Conservation (phyloP, 2,113 vertebrate genomes). For the Poeciliopsis prolifica region DNA sequence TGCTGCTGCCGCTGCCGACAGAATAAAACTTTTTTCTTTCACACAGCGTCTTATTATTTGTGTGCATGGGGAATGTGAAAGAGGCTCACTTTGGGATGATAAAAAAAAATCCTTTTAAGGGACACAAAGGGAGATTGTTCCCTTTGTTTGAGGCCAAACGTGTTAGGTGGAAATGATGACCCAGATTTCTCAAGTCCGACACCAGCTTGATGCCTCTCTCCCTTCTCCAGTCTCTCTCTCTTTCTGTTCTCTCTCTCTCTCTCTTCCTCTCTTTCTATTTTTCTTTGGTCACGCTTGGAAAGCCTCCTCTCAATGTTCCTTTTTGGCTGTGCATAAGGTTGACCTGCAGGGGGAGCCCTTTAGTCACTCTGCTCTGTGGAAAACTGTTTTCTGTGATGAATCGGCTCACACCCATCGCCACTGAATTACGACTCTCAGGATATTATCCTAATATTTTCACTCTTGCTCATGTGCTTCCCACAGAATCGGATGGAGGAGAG, state of each 20-base stretch:
- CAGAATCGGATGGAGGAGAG: slow-evolving; percentile 93
- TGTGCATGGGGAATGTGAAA: background rate
- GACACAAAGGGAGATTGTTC: slow-evolving; percentile 46
- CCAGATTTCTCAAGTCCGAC: slow-evolving; percentile 45
- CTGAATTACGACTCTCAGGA: slow-evolving; percentile 11
- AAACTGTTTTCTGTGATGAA: slow-evolving; percentile 33
- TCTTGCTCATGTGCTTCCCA: slow-evolving; percentile 2
- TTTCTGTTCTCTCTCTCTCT: slow-evolving; percentile 1
- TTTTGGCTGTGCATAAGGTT: slow-evolving; percentile 26
- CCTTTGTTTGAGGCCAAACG: slow-evolving; percentile 42
- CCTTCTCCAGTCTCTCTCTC: background rate
- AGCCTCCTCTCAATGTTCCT: slow-evolving; percentile 4
- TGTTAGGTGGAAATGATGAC: slow-evolving; percentile 51
- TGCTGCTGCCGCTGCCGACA: background rate
- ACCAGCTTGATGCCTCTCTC: slow-evolving; percentile 6
- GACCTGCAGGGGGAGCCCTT: slow-evolving; percentile 76
- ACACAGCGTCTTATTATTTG: background rate
- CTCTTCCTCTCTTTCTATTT: background rate
- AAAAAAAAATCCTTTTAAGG: background rate
- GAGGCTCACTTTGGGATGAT: slow-evolving; percentile 5
- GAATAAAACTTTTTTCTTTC: background rate
- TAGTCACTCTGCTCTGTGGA: slow-evolving; percentile 46
- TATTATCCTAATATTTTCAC: slow-evolving; percentile 13
- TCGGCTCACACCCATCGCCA: slow-evolving; percentile 24
- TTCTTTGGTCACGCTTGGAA: slow-evolving; percentile 2